Evolutionary conservation across 2,113 vertebrate species (phyloP).

Genomic region (Phyllostomus discolor): DNA sequence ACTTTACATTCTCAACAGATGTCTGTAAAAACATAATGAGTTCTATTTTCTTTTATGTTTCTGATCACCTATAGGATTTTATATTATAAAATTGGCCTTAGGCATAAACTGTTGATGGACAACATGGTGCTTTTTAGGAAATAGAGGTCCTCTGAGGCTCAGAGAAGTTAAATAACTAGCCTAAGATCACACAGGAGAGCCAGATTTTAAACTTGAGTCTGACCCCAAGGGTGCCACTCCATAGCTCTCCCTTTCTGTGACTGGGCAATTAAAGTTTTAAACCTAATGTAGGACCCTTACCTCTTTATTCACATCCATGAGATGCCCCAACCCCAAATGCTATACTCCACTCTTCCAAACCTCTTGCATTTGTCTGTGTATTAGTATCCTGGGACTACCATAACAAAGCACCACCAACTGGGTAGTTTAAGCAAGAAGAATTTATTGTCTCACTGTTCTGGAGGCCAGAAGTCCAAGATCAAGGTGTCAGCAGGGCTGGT

Average conservation of each 20-base stretch:
- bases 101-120: background rate
- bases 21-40: background rate
- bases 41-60: background rate
- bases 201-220: background rate
- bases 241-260: background rate
- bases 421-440: background rate
- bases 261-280: background rate
- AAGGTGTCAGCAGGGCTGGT: fast-evolving
- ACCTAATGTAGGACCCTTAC: background rate
- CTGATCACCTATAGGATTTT: background rate
- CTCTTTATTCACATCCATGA: background rate
- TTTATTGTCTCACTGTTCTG: fast-evolving
- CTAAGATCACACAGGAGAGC: background rate
- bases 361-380: too few relatives aligned
- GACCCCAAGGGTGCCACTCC: background rate
- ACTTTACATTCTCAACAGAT: background rate
- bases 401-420: background rate
- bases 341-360: background rate
- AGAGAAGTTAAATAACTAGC: background rate
- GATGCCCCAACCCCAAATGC: too few relatives aligned
- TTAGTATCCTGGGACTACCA: background rate
- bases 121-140: background rate
- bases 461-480: background rate
- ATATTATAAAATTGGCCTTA: background rate
- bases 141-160: background rate